Evolutionary conservation across 1,140 invertebrate species (phyloP), one percentile per base, ranked within the genome.

Genomic region (Pogonomyrmex californicus): DNA sequence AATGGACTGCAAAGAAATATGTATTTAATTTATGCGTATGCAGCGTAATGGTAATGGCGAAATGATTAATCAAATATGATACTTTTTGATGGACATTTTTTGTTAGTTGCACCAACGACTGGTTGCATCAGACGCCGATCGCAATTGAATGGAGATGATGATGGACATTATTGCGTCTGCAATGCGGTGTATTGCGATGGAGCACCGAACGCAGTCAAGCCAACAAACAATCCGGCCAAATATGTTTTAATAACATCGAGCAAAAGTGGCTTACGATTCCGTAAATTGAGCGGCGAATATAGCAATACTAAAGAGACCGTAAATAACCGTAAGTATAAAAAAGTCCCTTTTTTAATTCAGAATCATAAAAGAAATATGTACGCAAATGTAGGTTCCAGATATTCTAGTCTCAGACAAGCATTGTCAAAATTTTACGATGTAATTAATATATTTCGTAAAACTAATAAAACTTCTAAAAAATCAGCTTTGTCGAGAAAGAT

Each of bases 91-190:
- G 7, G 23, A 51, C 10, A 12, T 4, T 23, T 68, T 68, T 68
- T 23, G 23, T 23, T 17, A 54, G 47, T 79, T 79, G n/a, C 33
- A 1, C 9, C 14, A 70, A 54, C 36, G 0, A 30, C 9, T 56
- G 47, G 36, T 12, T 81, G 77, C 17, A 6, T 81, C 4, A 56
- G 7, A 41, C 77, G 77, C 1, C 77, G 14, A 44, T 81, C 63
- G 4, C 1, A 54, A 10, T 7, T 23, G 3, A 56, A 1, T 3
- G 68, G 41, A 10, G 94, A 94, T 17, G 86, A 94, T 41, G 95
- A 94, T 68, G 96, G 96, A 12, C 93, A 97, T 65, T 98, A 99
- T 0, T 99, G 98, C 92, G 97, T 98, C 7, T 99, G 98, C 92
- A 98, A 98, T 92, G 95, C 97, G 0, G 97, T 96, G 0, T 97